phyloP scores from a whole-genome alignment of 2,888 invertebrate species.

The Zygothrica quintamaculata region DNA sequence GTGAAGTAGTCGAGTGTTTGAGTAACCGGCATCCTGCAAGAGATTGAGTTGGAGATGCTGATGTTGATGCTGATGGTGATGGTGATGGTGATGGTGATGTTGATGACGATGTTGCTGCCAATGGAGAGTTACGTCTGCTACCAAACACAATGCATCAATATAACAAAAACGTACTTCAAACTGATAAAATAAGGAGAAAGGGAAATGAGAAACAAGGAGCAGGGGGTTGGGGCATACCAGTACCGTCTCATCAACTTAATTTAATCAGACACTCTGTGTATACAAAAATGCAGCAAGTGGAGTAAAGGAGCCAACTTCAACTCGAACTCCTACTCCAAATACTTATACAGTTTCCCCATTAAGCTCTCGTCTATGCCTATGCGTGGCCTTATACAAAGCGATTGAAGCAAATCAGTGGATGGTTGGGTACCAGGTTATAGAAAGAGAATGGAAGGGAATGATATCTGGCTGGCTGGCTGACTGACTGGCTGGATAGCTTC shows the following conservation, averaged over 20 bases:
- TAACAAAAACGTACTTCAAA: conserved; percentile 75
- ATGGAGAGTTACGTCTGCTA: conserved; percentile 41
- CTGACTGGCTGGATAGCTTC: conserved; percentile 9
- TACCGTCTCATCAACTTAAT: conserved; percentile 80
- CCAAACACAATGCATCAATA: conserved; percentile 74
- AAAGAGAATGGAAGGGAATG: conserved; percentile 17
- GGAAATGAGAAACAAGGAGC: too few relatives aligned
- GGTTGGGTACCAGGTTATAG: background rate
- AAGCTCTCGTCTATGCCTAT: conserved; percentile 64
- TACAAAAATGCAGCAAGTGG: conserved; percentile 71
- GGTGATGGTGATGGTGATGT: background rate
- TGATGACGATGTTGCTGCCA: background rate
- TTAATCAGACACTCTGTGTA: conserved; percentile 81
- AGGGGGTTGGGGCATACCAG: conserved; percentile 30
- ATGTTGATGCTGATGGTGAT: conserved; percentile 4
- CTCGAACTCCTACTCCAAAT: conserved; percentile 5
- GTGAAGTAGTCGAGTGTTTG: conserved; percentile 71
- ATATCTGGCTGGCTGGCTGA: conserved; percentile 13
- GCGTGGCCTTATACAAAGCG: conserved; percentile 47
- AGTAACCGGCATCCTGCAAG: conserved; percentile 58
- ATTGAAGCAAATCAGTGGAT: background rate
- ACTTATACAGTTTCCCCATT: conserved; percentile 13
- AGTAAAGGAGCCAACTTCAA: conserved; percentile 30
- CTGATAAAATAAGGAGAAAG: conserved; percentile 11
- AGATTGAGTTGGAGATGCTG: conserved; percentile 4